These are phyloP conservation scores for Tiphia femorata DNA, from an alignment of 2,888 invertebrate species.

Conservation along the genomic window DNA sequence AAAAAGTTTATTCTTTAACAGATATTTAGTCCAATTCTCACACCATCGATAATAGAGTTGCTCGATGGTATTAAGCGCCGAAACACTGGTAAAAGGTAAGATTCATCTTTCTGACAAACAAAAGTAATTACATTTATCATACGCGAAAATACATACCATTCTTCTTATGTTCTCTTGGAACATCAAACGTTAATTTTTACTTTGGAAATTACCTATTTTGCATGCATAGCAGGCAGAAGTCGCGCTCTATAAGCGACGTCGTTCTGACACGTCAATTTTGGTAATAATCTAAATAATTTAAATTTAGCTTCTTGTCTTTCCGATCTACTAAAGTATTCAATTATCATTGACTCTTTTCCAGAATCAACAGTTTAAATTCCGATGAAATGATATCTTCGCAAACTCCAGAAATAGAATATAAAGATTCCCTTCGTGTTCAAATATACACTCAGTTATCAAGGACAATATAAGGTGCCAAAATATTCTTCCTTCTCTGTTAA, in stretches of 20 bases:
- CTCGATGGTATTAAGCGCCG: slow-evolving; percentile 63
- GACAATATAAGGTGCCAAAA: too few species aligned
- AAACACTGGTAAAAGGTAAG: slow-evolving; percentile 57
- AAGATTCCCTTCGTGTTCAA: slow-evolving; percentile 58
- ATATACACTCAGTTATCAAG: slow-evolving; percentile 65
- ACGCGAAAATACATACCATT: not conserved
- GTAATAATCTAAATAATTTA: slow-evolving; percentile 43
- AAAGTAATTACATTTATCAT: not conserved
- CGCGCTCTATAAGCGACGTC: slow-evolving; percentile 54
- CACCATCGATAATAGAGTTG: slow-evolving; percentile 60
- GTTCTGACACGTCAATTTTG: slow-evolving; percentile 51
- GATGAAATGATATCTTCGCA: slow-evolving; percentile 57
- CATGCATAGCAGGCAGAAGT: slow-evolving; percentile 60
- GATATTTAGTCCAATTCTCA: slow-evolving; percentile 66
- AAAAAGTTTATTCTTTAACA: slow-evolving; percentile 21
- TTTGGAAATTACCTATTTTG: slow-evolving; percentile 46
- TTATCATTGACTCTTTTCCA: slow-evolving; percentile 31
- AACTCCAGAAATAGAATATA: slow-evolving; percentile 54
- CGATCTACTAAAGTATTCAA: not conserved
- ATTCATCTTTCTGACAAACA: not conserved
- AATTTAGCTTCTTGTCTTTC: not conserved
- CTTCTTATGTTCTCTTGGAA: not conserved
- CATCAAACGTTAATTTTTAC: slow-evolving; percentile 7
- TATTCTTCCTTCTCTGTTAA: too few species aligned
- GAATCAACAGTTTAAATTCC: slow-evolving; percentile 52